phyloP scores from a whole-genome alignment of 1,140 invertebrate genomes.

The Drosophila carrolli region DNA sequence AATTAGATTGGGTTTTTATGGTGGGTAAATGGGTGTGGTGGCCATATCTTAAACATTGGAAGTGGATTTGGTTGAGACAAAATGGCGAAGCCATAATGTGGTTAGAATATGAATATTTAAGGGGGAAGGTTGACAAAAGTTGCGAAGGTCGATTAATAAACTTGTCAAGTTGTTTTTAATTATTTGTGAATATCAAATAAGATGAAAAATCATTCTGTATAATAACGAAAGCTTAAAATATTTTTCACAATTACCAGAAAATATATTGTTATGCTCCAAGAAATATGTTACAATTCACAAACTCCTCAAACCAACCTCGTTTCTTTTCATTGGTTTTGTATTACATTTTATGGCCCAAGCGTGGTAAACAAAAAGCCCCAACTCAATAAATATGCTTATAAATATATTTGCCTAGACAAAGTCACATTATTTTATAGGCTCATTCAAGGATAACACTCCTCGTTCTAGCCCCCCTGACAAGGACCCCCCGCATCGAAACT shows the following conservation, averaged over 20 bases:
- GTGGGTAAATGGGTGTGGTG: neutral
- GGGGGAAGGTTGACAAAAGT: slow-evolving; percentile 19
- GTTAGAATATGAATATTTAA: slow-evolving; percentile 48
- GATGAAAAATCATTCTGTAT: too few relatives aligned
- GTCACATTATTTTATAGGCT: slow-evolving; percentile 63
- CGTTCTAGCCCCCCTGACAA: neutral
- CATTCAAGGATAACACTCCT: slow-evolving; percentile 41
- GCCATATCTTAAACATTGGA: slow-evolving; percentile 67
- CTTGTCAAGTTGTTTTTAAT: neutral
- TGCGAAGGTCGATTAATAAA: neutral
- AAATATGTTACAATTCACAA: too few relatives aligned
- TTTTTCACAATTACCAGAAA: too few relatives aligned
- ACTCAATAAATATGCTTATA: slow-evolving; percentile 58
- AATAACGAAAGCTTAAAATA: too few relatives aligned
- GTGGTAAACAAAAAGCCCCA: slow-evolving; percentile 37
- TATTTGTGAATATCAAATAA: too few relatives aligned
- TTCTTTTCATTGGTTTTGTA: slow-evolving; percentile 43
- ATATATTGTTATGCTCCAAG: too few relatives aligned
- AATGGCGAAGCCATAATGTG: slow-evolving; percentile 38
- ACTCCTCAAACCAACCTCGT: slow-evolving; percentile 30
- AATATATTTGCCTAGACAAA: slow-evolving; percentile 52
- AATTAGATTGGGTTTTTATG: slow-evolving; percentile 73
- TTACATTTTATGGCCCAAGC: slow-evolving; percentile 59
- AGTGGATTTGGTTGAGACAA: slow-evolving; percentile 25
- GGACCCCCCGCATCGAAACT: slow-evolving; percentile 1